Base-by-base conservation (phyloP, 2,888 invertebrate species). In the Amphipoea oculea region DNA sequence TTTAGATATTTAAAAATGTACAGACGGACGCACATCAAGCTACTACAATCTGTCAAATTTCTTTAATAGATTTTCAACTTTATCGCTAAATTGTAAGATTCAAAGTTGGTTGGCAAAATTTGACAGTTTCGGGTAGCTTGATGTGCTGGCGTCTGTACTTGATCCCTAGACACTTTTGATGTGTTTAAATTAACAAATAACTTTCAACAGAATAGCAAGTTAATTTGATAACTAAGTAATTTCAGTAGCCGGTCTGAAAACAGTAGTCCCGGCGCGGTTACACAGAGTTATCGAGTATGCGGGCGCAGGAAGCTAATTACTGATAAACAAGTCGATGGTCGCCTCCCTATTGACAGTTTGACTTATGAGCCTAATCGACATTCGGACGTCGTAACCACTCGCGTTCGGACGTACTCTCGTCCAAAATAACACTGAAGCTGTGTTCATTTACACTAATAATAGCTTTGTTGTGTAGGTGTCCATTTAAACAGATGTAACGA, bases 241-340 rank as follows among this genome's bases (percentile, higher is more conserved):
- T 87, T 84, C 68, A 51, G 70, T 73, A 51, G 48, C 23, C 69
- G 36, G 67, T 73, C 69, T 70, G 85, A 87, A 87, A 80, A 80
- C 86, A 73, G 62, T 60, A 70, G 63, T 78, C 67, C 36, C 66
- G 36, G 40, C 73, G 86, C 76, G 83, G 88, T 86, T 81, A 76
- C 73, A 67, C 77, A 72, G 57, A 80, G 78, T 77, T 79, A 85
- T 83, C 83, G 80, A 88, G 79, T 76, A 88, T 86, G 86, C 88
- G 80, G 86, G 86, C 62, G 62, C 83, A 81, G 86, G 88, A 88
- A 88, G 71, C 76, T 86, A 85, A 86, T 86, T 85, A 88, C 88
- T 77, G 86, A 82, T 86, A 86, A 86, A 88, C 83, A 86, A 82
- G 76, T 88, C 77, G 78, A 77, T 73, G 86, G 88, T 88, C 88